These are phyloP conservation scores for Sorex araneus DNA, from an alignment of 2,113 vertebrate species.

Conservation along the genomic window DNA sequence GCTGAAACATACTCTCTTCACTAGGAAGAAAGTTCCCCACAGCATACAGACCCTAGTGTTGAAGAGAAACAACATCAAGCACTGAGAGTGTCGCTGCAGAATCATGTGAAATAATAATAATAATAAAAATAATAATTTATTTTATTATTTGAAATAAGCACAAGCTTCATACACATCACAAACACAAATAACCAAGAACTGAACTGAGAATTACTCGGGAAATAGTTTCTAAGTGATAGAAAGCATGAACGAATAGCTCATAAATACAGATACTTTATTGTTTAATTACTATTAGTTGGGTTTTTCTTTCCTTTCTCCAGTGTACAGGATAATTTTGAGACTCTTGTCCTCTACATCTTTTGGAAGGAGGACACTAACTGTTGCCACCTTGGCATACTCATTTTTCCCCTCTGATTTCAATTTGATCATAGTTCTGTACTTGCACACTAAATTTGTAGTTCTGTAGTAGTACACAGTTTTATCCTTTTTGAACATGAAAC, in stretches of 20 bases:
- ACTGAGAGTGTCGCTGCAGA: neutral
- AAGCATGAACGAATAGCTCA: neutral
- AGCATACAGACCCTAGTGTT: constrained; percentile 94
- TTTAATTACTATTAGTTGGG: neutral
- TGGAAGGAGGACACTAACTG: neutral
- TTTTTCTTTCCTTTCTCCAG: constrained; percentile 8
- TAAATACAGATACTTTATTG: neutral
- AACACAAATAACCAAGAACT: neutral
- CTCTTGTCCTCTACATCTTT: neutral
- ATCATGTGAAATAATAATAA: no score
- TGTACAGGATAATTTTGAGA: neutral
- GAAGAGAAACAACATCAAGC: constrained; percentile 76
- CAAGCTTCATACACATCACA: neutral
- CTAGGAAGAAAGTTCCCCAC: constrained; percentile 97
- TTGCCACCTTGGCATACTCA: no score
- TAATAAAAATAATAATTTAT: no score
- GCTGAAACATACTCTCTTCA: constrained; percentile 90
- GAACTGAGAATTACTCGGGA: neutral
- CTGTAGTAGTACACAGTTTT: neutral
- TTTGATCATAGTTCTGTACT: neutral
- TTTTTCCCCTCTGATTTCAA: neutral
- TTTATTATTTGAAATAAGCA: no score
- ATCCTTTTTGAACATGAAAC: neutral
- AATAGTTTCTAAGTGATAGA: neutral
- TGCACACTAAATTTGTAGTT: neutral